Conservation (phyloP, 53 echinoderm and acorn worm species). For the Actinopyga echinites region DNA sequence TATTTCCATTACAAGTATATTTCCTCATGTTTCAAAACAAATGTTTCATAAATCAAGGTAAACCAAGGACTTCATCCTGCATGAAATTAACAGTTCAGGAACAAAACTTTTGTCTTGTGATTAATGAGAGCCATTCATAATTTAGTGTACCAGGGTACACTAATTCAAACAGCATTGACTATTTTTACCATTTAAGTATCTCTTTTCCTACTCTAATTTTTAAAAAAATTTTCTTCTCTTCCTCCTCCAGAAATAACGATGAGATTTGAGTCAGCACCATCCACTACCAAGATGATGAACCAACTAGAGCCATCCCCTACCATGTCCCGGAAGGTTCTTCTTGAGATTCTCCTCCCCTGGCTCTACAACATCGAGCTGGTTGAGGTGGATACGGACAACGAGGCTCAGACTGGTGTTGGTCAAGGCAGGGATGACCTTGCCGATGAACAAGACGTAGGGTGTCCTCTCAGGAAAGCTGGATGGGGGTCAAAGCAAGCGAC, state of each 20-base stretch:
- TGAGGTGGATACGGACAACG: slow-evolving; percentile 35
- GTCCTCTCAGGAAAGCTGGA: slow-evolving; percentile 79
- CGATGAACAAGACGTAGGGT: slow-evolving; percentile 82
- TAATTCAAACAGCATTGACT: too few species aligned
- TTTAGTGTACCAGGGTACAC: too few species aligned
- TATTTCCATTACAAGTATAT: too few species aligned
- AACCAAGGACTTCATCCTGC: too few species aligned
- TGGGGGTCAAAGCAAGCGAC: slow-evolving; percentile 96
- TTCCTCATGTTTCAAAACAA: too few species aligned
- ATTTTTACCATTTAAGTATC: too few species aligned
- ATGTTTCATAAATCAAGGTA: too few species aligned
- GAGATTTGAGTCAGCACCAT: slow-evolving; percentile 64
- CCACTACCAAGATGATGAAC: slow-evolving; percentile 74
- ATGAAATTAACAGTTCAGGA: too few species aligned
- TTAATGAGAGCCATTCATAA: too few species aligned
- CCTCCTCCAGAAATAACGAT: slow-evolving; percentile 82
- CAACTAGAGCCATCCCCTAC: slow-evolving; percentile 69
- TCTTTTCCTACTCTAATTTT: too few species aligned
- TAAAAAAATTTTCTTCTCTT: too few species aligned
- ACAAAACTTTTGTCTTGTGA: too few species aligned
- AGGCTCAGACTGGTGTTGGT: slow-evolving; percentile 34
- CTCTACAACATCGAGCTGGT: slow-evolving; percentile 92
- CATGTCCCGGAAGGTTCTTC: slow-evolving; percentile 70
- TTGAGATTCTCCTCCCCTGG: slow-evolving; percentile 91
- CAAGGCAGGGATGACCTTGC: slow-evolving; percentile 63